Base-by-base conservation (phyloP, 2,888 invertebrate species). In the Altica lythri region DNA sequence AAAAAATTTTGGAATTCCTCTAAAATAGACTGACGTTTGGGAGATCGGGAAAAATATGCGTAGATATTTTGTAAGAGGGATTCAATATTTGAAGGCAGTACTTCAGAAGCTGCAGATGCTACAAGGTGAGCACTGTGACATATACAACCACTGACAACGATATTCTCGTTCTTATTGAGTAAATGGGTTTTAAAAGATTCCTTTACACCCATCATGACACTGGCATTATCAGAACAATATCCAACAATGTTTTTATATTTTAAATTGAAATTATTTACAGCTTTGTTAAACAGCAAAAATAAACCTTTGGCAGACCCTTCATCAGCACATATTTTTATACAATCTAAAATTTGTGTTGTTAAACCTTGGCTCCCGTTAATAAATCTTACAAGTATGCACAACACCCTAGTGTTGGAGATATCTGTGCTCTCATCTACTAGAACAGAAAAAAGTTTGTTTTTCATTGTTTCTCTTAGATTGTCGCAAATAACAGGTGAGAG, bases 31-130 rank as follows among this genome's bases (percentile, higher is more conserved):
- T 59, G 55, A 9, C 55, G 12, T 17, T 59, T 59, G 4, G 55
- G 58, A 46, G 35, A 38, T 51, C 55, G 17, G n/a, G 58, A 55
- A 55, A 55, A 58, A 51, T 58, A 58, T 13, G 25, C 19, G 25
- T 18, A 48, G 5, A 55, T 47, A 51, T 51, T 57, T 46, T 57
- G 54, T 43, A 55, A 47, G 12, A 57, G 30, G 16, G 32, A 12
- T 32, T 58, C 52, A 19, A 58, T 42, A 55, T 55, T 55, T 13
- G 16, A 25, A 12, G 54, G 55, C 25, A 52, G 25, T 16, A 17
- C 42, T 47, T 58, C 38, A 30, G 51, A 30, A 47, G 55, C 58
- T 25, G 51, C 50, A 32, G 38, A 27, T 22, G 55, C 54, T 9
- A 56, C 32, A 14, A 56, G 27, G 22, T 56, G 51, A 17, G 52